These are phyloP conservation scores for Lithobates pipiens DNA, from an alignment of 2,797 vertebrate genomes.

Conservation along the genomic window DNA sequence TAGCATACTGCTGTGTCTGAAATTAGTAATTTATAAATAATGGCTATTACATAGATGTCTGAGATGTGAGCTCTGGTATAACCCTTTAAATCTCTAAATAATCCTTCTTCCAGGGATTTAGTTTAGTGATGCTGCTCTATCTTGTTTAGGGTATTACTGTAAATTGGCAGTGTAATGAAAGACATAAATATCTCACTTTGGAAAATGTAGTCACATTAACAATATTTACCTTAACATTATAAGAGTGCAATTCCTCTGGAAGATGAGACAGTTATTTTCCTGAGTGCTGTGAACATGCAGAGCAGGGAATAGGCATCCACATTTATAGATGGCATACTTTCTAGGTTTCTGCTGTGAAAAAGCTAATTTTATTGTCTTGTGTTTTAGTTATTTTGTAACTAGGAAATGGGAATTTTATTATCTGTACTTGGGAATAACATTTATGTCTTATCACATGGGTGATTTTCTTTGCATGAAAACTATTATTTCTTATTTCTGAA, in stretches of 20 bases:
- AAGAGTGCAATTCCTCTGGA: constrained; percentile 60
- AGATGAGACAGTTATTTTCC: constrained; percentile 51
- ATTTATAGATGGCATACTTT: constrained; percentile 35
- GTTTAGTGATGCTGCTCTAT: constrained; percentile 72
- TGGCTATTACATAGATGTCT: constrained; percentile 72
- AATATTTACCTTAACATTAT: constrained; percentile 62
- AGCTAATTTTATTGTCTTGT: constrained; percentile 45
- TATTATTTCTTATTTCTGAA: not conserved
- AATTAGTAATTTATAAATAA: constrained; percentile 69
- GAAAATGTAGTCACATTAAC: constrained; percentile 68
- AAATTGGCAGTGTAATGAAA: constrained; percentile 66
- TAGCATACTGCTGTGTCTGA: constrained; percentile 43
- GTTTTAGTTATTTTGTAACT: constrained; percentile 31
- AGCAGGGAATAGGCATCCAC: constrained; percentile 42
- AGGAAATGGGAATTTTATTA: not conserved
- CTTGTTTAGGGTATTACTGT: constrained; percentile 72
- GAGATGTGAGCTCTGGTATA: constrained; percentile 69
- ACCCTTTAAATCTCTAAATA: constrained; percentile 63
- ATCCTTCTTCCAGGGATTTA: constrained; percentile 72
- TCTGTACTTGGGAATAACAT: not conserved
- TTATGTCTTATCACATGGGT: not conserved
- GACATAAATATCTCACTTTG: constrained; percentile 71
- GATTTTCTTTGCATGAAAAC: not conserved
- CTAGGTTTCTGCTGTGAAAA: constrained; percentile 46
- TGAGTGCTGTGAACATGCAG: constrained; percentile 51